Evolutionary conservation across 1,140 invertebrate genomes (phyloP).

Genomic region (Aphidius ervi): DNA sequence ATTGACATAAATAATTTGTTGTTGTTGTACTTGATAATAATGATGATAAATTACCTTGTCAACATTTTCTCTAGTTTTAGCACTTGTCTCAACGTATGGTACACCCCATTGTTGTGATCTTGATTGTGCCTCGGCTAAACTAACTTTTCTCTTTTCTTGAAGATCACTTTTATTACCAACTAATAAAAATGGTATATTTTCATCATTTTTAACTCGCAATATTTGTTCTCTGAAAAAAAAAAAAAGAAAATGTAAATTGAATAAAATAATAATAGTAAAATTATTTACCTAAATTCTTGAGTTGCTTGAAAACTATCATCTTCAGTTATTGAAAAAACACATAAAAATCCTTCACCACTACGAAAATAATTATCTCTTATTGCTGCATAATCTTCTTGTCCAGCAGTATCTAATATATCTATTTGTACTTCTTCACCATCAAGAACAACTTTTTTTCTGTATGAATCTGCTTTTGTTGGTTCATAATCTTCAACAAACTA

Average conservation of each 20-base stretch:
- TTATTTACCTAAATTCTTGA: conserved; percentile 94
- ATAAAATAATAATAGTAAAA: conserved; percentile 16
- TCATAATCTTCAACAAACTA: conserved; percentile 99
- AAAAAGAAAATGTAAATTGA: conserved; percentile 16
- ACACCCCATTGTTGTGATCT: conserved; percentile 92
- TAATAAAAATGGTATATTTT: conserved; percentile 96
- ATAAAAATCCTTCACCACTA: conserved; percentile 98
- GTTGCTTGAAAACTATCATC: conserved; percentile 98
- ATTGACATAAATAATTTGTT: too few species aligned
- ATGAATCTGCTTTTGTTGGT: conserved; percentile 99
- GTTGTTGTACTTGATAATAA: too few species aligned
- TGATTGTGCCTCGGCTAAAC: conserved; percentile 79
- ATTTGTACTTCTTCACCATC: conserved; percentile 98
- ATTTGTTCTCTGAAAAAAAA: conserved; percentile 85
- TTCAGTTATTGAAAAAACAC: conserved; percentile 99
- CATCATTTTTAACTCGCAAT: conserved; percentile 96
- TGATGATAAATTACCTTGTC: conserved; percentile 93
- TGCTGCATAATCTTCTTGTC: conserved; percentile 99
- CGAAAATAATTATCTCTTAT: conserved; percentile 99
- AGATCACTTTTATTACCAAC: conserved; percentile 99
- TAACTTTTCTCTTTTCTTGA: conserved; percentile 88
- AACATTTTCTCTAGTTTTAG: conserved; percentile 97
- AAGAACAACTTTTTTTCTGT: conserved; percentile 93
- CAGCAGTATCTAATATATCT: conserved; percentile 98
- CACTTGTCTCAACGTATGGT: conserved; percentile 98